A percentile compares a stretch with the other conserved stretches of the same genome.
Evolutionary conservation across 2,888 invertebrate genomes (phyloP).

Genomic region (Smittia sp.): DNA sequence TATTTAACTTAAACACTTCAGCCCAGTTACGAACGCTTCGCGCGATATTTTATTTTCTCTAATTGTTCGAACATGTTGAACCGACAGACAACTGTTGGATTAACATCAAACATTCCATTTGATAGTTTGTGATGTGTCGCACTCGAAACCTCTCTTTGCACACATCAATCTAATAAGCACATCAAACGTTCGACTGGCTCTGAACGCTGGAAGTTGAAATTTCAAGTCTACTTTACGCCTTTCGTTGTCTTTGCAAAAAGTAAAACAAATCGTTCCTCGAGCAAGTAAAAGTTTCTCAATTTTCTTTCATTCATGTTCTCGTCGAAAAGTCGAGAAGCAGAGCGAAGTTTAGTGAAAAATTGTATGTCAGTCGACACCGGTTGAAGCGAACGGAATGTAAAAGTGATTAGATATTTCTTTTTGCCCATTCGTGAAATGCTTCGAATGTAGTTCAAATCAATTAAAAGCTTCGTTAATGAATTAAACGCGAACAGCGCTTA

Average conservation of each 20-base stretch:
- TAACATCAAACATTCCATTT: not conserved
- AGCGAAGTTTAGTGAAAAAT: not conserved
- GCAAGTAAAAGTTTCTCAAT: conserved; percentile 5
- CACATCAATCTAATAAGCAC: not conserved
- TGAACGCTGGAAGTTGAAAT: not conserved
- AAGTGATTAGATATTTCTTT: conserved; percentile 23
- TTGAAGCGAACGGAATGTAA: conserved; percentile 3
- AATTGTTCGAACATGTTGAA: conserved; percentile 1
- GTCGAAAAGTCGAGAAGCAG: not conserved
- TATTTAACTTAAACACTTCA: too few relatives aligned
- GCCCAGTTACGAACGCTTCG: too few relatives aligned
- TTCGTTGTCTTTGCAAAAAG: not conserved
- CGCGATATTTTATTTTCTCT: not conserved
- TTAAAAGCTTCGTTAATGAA: conserved; percentile 26
- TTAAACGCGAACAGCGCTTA: not conserved
- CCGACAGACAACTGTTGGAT: not conserved
- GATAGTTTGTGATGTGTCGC: not conserved
- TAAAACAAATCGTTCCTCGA: not conserved
- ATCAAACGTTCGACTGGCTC: not conserved
- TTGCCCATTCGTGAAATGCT: not conserved
- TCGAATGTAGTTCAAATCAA: conserved; percentile 37
- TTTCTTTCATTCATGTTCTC: conserved; percentile 3
- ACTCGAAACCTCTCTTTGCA: not conserved
- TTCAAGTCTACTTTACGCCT: not conserved
- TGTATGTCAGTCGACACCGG: conserved; percentile 28